Evolutionary conservation across 1,140 invertebrate genomes (phyloP).

Genomic region (Epicauta chinensis): DNA sequence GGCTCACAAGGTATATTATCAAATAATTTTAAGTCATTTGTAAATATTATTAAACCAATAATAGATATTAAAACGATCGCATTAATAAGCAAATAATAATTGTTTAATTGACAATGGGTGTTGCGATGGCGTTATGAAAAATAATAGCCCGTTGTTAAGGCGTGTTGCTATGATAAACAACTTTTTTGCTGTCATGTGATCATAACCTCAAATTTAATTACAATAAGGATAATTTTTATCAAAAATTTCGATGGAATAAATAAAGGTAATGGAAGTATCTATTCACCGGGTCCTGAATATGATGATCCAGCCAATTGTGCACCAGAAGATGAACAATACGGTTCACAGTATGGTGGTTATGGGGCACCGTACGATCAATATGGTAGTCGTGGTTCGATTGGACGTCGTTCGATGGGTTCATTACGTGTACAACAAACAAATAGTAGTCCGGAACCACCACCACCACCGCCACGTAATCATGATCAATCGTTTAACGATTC

Average conservation of each 20-base stretch:
- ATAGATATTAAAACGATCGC: too few species aligned
- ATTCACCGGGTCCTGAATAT: slow-evolving; percentile 73
- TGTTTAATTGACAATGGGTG: too few species aligned
- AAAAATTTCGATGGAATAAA: too few species aligned
- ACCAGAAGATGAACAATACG: slow-evolving; percentile 83
- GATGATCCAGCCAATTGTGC: slow-evolving; percentile 88
- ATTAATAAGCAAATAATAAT: too few species aligned
- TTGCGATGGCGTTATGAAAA: too few species aligned
- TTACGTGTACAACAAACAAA: slow-evolving; percentile 55
- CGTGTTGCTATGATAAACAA: too few species aligned
- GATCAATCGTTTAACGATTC: slow-evolving; percentile 79
- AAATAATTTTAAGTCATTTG: too few species aligned
- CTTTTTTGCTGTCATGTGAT: too few species aligned
- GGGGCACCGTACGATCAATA: slow-evolving; percentile 82
- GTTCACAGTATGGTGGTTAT: slow-evolving; percentile 73
- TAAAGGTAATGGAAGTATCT: slow-evolving; percentile 62
- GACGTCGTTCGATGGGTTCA: slow-evolving; percentile 51
- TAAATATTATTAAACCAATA: too few species aligned
- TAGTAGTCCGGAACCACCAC: slow-evolving; percentile 71
- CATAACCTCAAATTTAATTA: too few species aligned
- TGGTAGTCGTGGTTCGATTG: slow-evolving; percentile 72
- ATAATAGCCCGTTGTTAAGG: too few species aligned
- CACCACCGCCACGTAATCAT: slow-evolving; percentile 69
- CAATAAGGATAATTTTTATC: too few species aligned
- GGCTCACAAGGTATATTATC: slow-evolving; percentile 42